Evolutionary conservation across 2,113 vertebrate genomes (phyloP).

Genomic region (Empidonax alnorum): DNA sequence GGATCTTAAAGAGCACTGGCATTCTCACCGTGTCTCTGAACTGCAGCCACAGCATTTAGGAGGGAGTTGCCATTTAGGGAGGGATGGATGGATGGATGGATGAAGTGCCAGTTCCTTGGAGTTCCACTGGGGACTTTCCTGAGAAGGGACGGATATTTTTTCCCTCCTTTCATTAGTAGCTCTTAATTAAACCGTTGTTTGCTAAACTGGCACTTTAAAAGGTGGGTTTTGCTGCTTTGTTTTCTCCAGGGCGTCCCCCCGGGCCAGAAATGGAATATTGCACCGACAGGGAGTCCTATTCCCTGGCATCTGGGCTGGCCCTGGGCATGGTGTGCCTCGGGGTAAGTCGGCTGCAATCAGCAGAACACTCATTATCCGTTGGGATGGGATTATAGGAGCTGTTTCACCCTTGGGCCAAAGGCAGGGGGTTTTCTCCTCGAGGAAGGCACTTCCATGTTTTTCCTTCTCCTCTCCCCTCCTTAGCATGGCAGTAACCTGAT

Average conservation of each 20-base stretch:
- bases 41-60: background rate
- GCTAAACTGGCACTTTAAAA: background rate
- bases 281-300: constrained; percentile 96
- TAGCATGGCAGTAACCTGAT: constrained; percentile 98
- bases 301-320: constrained; percentile 92
- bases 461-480: background rate
- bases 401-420: background rate
- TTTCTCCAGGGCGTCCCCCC: constrained; percentile 83
- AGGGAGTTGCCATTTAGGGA: background rate
- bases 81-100: background rate
- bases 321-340: constrained; percentile 98
- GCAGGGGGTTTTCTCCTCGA: background rate
- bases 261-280: constrained; percentile 99
- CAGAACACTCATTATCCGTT: background rate
- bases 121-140: background rate
- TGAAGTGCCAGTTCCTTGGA: background rate
- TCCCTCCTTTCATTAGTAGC: background rate
- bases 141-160: background rate
- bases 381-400: background rate
- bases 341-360: constrained; percentile 75
- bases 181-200: background rate
- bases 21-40: background rate
- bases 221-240: background rate
- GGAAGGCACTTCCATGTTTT: background rate
- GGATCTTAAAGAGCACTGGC: background rate